Conservation (phyloP, 2,888 invertebrate species). For the Dynastes grantii region DNA sequence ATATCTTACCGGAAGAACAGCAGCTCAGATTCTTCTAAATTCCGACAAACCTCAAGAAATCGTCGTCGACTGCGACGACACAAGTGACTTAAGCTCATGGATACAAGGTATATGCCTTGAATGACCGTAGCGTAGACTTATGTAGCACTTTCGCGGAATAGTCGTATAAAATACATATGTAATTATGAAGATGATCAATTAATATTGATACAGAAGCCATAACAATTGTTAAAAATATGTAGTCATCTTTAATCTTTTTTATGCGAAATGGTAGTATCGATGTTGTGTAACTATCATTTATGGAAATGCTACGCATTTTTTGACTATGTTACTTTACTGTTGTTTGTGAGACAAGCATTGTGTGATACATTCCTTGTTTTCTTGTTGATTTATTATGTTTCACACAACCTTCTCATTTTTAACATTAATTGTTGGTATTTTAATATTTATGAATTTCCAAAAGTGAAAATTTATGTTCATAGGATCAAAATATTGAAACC, state of each 20-base stretch:
- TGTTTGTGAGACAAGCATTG: constrained; percentile 13
- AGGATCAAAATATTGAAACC: too few species aligned
- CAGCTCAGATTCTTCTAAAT: constrained; percentile 81
- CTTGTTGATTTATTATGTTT: constrained; percentile 12
- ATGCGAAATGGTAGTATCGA: constrained; percentile 16
- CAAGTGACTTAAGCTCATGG: constrained; percentile 90
- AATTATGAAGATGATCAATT: constrained; percentile 31
- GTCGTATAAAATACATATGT: constrained; percentile 37
- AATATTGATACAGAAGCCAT: constrained; percentile 39
- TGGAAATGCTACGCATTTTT: constrained; percentile 6
- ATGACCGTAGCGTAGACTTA: constrained; percentile 63
- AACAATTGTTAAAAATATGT: constrained; percentile 30
- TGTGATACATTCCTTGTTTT: constrained; percentile 38
- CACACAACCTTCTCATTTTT: background rate
- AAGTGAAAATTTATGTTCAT: too few species aligned
- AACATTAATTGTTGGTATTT: background rate
- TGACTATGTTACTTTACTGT: constrained; percentile 20
- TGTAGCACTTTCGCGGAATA: constrained; percentile 16
- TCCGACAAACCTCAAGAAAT: constrained; percentile 77
- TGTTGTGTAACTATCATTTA: background rate
- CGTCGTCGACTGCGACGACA: constrained; percentile 81
- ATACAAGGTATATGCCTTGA: constrained; percentile 89
- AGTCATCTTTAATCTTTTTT: constrained; percentile 26
- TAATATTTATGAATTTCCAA: background rate
- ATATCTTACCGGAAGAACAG: constrained; percentile 88